phyloP scores from a whole-genome alignment of 1,140 invertebrate genomes.

The Diabrotica virgifera region DNA sequence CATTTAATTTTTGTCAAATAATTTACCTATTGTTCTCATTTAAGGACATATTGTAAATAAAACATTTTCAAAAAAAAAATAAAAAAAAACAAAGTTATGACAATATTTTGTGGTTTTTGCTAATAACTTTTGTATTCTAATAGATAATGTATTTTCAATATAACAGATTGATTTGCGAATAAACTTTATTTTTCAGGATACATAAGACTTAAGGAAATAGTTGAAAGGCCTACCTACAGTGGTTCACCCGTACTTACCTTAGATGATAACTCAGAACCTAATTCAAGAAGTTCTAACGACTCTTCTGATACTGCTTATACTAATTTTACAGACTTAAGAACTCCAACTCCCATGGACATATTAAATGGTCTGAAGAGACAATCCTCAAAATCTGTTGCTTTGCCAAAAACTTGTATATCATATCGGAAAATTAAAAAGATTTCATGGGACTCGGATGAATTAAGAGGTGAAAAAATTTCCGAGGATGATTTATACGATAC shows the following conservation, averaged over 20 bases:
- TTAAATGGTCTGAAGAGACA: background rate
- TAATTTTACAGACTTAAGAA: constrained; percentile 18
- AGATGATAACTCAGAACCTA: background rate
- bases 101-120: too few species aligned
- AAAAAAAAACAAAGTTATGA: too few species aligned
- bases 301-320: constrained; percentile 16
- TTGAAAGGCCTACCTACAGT: background rate
- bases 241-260: background rate
- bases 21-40: too few species aligned
- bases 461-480: constrained; percentile 23
- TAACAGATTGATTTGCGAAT: too few species aligned
- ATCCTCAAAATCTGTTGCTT: background rate
- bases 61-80: too few species aligned
- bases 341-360: constrained; percentile 20
- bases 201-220: constrained; percentile 26
- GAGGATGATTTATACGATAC: constrained; percentile 30
- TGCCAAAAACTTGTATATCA: constrained; percentile 18
- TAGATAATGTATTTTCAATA: too few species aligned
- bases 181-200: constrained; percentile 25
- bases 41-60: too few species aligned
- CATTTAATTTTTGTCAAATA: too few species aligned
- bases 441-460: constrained; percentile 23
- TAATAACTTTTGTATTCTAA: too few species aligned
- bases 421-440: constrained; percentile 24
- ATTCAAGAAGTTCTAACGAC: constrained; percentile 6